Evolutionary conservation across 2,888 invertebrate genomes (phyloP), one percentile per base, ranked within the genome.

Genomic region (Drosophila mercatorum): DNA sequence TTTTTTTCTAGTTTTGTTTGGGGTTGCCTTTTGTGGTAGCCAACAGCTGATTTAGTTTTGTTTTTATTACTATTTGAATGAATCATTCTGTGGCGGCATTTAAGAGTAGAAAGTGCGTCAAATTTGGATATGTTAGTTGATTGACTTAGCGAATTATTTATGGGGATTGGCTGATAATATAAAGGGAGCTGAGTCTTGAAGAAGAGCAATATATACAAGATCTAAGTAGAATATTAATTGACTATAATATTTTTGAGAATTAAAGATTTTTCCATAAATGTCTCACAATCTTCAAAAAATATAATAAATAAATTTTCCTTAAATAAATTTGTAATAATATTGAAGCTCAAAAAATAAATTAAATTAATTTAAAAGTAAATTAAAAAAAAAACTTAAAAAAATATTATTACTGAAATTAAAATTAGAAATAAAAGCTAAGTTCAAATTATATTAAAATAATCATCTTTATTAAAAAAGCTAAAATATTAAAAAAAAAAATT

Each of bases 21-120:
- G 77, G 80, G 76, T 75, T 80, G 67, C 80, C 80, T 68, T 34
- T 52, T 61, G 64, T 28, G 61, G 36, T 44, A 59, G 26, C 46
- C 60, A 64, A 38, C 44, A 17, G 41, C 11, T 61, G 28, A 52
- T 49, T 53, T 34, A 8, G n/a, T 49, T 49, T 17, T 28, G 4
- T 34, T 49, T 34, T 34, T 59, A 51, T 22, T 57, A 41, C 52
- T 40, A 26, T 64, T 68, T 58, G 12, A 12, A 43, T 78, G 80
- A 78, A 44, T 80, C 77, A 77, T 12, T 7, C 8, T 17, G 38
- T 34, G 53, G 12, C 31, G 46, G 44, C 41, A 51, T 34, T 62
- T 55, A 36, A 26, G 41, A 36, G 34, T 31, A 22, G 34, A 41
- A 67, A 41, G 46, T 63, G 38, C 14, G 52, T 41, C 26, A 44